Evolutionary conservation across 2,888 invertebrate species (phyloP).

Genomic region (Oxystoma pomonae): DNA sequence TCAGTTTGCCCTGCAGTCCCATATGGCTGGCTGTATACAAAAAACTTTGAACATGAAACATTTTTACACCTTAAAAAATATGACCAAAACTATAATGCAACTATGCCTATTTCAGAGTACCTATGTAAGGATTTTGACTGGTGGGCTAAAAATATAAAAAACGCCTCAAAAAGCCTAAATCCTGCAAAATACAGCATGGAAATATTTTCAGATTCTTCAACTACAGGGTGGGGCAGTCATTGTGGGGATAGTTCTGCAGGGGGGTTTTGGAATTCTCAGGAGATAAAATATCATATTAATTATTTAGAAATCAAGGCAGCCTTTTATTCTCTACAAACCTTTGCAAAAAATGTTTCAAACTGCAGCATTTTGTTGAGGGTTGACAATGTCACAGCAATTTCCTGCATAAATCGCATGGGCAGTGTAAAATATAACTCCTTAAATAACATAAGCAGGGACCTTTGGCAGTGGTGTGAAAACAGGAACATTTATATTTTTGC

Average conservation of each 20-base stretch:
- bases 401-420: not conserved
- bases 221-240: not conserved
- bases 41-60: not conserved
- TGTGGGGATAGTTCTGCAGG: not conserved
- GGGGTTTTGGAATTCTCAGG: slow-evolving; percentile 1
- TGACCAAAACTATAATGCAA: too few species aligned
- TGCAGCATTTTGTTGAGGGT: not conserved
- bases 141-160: not conserved
- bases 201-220: not conserved
- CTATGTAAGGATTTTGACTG: not conserved
- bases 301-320: not conserved
- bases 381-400: not conserved
- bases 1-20: too few species aligned
- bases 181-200: not conserved
- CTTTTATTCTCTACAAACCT: slow-evolving; percentile 2
- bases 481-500: slow-evolving; percentile 9
- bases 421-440: not conserved
- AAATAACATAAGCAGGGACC: not conserved
- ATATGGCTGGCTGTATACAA: not conserved
- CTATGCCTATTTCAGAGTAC: too few species aligned
- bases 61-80: not conserved
- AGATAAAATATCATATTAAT: slow-evolving; percentile 3
- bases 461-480: slow-evolving; percentile 7
- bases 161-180: too few species aligned
- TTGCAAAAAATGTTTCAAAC: slow-evolving; percentile 3